A percentile compares a stretch with the other conserved stretches of the same genome.
phyloP scores from a whole-genome alignment of 1,140 invertebrate genomes.

The Heliconius congener region DNA sequence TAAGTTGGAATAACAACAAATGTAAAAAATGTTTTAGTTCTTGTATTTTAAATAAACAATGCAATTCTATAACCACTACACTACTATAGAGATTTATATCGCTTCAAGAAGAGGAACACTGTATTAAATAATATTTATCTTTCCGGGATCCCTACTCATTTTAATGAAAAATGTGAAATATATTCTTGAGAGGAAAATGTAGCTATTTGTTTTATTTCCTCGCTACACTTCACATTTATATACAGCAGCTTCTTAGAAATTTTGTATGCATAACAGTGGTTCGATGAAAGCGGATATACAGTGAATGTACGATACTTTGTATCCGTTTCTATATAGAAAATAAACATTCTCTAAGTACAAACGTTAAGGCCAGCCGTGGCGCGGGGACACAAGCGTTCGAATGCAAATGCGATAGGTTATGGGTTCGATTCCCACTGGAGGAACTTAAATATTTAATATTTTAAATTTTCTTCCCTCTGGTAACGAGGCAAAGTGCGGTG shows the following conservation, averaged over 20 bases:
- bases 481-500: too few relatives aligned
- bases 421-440: too few relatives aligned
- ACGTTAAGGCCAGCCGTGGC: too few relatives aligned
- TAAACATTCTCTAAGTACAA: background rate
- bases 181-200: conserved; percentile 6
- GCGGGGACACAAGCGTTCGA: too few relatives aligned
- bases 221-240: background rate
- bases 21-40: too few relatives aligned
- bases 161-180: conserved; percentile 7
- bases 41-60: background rate
- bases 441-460: too few relatives aligned
- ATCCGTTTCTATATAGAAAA: background rate
- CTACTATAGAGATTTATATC: background rate
- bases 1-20: too few relatives aligned
- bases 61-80: background rate
- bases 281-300: conserved; percentile 10
- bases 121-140: conserved; percentile 2
- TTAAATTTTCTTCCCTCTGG: too few relatives aligned
- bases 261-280: background rate
- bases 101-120: background rate
- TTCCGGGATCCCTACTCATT: background rate
- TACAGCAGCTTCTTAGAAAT: background rate
- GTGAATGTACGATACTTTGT: background rate
- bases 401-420: too few relatives aligned
- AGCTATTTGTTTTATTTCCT: background rate